A percentile compares a stretch with the other conserved stretches of the same genome.
Conservation (phyloP, 2,113 vertebrate species). For the Nothobranchius furzeri region DNA sequence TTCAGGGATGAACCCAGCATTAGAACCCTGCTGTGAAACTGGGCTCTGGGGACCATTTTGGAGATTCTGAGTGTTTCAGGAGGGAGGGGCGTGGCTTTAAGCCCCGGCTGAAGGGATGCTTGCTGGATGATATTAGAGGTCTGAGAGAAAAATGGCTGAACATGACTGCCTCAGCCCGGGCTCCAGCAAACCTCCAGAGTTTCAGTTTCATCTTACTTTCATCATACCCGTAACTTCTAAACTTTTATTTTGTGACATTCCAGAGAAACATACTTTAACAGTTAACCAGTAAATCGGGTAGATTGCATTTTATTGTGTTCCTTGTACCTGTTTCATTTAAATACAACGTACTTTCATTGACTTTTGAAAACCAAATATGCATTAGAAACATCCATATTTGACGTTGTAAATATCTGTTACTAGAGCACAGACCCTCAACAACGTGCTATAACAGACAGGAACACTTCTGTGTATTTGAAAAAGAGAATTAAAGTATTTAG, state of each 20-base stretch:
- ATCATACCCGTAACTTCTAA: not conserved
- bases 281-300: no score
- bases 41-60: constrained; percentile 53
- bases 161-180: constrained; percentile 10
- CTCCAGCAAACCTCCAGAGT: not conserved
- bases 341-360: no score
- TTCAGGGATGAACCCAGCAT: constrained; percentile 71
- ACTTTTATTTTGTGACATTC: not conserved
- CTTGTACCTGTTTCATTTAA: no score
- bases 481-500: no score
- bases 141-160: constrained; percentile 48
- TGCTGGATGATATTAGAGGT: constrained; percentile 51
- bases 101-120: not conserved
- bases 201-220: constrained; percentile 9
- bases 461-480: no score
- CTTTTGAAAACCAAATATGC: no score
- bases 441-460: no score
- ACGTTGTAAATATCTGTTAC: no score
- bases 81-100: constrained; percentile 15
- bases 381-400: no score
- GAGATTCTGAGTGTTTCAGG: constrained; percentile 39
- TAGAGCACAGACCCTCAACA: no score
- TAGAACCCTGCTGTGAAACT: constrained; percentile 69
- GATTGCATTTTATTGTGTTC: no score
- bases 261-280: no score